Evolutionary conservation across 2,797 vertebrate genomes (phyloP).

Genomic region (Anabacerthia variegaticeps): DNA sequence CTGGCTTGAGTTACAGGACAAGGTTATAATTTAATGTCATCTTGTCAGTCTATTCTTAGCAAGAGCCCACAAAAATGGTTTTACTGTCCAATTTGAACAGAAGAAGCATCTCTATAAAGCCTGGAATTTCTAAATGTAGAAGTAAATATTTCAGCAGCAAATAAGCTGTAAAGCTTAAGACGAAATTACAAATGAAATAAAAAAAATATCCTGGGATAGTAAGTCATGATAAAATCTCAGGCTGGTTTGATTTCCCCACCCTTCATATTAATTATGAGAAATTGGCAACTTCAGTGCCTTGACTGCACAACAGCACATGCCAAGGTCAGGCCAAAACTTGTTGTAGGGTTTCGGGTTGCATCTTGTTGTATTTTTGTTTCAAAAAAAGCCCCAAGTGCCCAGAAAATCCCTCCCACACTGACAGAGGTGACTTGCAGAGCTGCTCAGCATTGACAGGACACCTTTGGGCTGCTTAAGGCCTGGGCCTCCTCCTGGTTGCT

Average conservation of each 20-base stretch:
- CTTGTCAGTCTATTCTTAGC: neutral
- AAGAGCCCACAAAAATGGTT: neutral
- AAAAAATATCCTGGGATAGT: neutral
- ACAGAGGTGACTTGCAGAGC: neutral
- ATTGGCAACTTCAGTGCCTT: constrained; percentile 49
- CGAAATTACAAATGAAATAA: neutral
- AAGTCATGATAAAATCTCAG: constrained; percentile 51
- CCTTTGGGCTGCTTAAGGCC: neutral
- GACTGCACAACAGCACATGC: constrained; percentile 31
- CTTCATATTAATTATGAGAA: constrained; percentile 50
- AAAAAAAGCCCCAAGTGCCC: neutral
- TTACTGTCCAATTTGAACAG: neutral
- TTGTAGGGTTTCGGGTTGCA: constrained; percentile 8
- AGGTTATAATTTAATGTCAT: neutral
- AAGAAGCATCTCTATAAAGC: neutral
- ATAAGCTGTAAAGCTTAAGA: neutral
- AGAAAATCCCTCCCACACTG: neutral
- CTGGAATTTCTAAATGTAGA: neutral
- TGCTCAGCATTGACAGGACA: neutral
- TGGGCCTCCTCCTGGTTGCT: neutral
- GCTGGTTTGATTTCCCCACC: constrained; percentile 44
- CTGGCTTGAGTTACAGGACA: neutral
- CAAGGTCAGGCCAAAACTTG: constrained; percentile 69
- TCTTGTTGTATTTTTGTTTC: neutral
- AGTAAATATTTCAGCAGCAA: neutral